phyloP scores from a whole-genome alignment of 1,140 invertebrate genomes.

The Zeugodacus cucurbitae region DNA sequence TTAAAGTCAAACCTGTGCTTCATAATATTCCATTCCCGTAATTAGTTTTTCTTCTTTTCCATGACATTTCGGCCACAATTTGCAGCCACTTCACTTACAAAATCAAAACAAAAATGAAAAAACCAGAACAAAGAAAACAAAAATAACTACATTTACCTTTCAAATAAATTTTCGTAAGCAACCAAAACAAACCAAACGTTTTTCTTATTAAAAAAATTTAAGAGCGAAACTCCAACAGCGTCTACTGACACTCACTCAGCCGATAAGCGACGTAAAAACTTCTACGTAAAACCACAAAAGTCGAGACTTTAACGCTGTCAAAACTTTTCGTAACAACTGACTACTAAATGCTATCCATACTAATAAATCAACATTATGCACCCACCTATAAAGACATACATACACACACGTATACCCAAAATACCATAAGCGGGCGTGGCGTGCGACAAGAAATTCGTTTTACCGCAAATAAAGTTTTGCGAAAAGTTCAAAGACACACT shows the following conservation, averaged over 20 bases:
- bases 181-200: too few species aligned
- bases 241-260: neutral
- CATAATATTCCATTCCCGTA: too few species aligned
- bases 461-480: neutral
- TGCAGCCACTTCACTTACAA: too few species aligned
- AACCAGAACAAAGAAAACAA: too few species aligned
- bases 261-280: neutral
- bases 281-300: neutral
- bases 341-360: neutral
- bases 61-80: too few species aligned
- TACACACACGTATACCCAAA: neutral
- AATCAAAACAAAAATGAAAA: too few species aligned
- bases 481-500: neutral
- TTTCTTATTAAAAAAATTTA: too few species aligned
- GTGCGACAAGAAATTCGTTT: neutral
- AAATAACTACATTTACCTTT: too few species aligned
- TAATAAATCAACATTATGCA: neutral
- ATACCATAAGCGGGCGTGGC: neutral
- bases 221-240: too few species aligned
- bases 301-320: slow-evolving; percentile 19
- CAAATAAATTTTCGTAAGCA: too few species aligned
- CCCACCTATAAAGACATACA: neutral
- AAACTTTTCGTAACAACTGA: neutral
- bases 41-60: too few species aligned
- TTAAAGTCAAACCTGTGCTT: too few species aligned